A percentile compares a stretch with the other conserved stretches of the same genome.
Conservation (phyloP, 2,888 invertebrate species). For the Amblyjoppa fuscipennis region DNA sequence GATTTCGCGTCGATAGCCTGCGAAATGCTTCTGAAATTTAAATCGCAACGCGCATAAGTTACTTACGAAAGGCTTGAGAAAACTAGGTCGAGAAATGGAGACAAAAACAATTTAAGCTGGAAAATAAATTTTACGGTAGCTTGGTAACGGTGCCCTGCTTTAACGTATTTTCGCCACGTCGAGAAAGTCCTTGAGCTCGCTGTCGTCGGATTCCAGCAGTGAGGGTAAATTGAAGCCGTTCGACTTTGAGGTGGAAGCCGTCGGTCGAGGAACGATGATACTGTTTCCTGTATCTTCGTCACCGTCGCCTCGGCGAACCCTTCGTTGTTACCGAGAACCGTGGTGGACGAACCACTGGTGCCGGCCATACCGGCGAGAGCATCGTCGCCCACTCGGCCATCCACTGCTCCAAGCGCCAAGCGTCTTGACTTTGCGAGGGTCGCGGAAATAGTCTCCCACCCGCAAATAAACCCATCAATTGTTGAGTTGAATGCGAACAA, state of each 20-base stretch:
- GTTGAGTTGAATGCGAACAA: neutral
- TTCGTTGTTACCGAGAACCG: slow-evolving; percentile 77
- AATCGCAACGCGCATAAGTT: no score
- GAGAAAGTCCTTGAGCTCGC: slow-evolving; percentile 92
- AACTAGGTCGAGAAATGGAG: neutral
- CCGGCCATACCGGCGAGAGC: slow-evolving; percentile 74
- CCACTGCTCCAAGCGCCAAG: slow-evolving; percentile 75
- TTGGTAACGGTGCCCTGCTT: slow-evolving; percentile 85
- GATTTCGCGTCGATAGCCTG: no score
- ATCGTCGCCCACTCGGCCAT: slow-evolving; percentile 76
- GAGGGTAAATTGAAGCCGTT: slow-evolving; percentile 88
- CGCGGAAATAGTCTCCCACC: slow-evolving; percentile 80
- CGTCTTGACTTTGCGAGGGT: slow-evolving; percentile 75
- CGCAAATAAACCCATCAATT: slow-evolving; percentile 54
- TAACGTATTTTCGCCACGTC: slow-evolving; percentile 88
- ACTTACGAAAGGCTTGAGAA: slow-evolving; percentile 14
- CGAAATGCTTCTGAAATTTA: no score
- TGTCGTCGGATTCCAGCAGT: slow-evolving; percentile 93
- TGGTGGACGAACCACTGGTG: slow-evolving; percentile 75
- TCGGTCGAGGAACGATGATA: slow-evolving; percentile 72
- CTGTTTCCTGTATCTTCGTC: slow-evolving; percentile 83
- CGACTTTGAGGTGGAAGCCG: slow-evolving; percentile 81
- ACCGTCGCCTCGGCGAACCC: slow-evolving; percentile 78
- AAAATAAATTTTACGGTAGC: slow-evolving; percentile 76
- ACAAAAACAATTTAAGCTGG: neutral